Percentiles rank a stretch among this genome's conserved stretches.
phyloP scores from a whole-genome alignment of 1,140 invertebrate genomes.

The Rhagoletis zephyria region DNA sequence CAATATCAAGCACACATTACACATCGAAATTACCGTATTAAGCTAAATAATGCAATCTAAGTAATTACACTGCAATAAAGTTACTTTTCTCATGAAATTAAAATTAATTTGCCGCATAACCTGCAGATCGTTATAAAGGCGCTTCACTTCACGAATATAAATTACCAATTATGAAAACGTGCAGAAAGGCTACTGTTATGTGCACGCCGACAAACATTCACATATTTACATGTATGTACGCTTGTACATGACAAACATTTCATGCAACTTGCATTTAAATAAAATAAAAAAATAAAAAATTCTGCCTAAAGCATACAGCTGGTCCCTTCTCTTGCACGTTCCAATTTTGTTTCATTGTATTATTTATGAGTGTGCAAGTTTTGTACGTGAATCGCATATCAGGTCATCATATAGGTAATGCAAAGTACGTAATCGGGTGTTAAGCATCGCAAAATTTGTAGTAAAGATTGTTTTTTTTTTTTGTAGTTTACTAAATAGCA shows the following conservation, averaged over 20 bases:
- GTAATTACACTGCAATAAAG: too few relatives aligned
- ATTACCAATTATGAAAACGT: slow-evolving; percentile 3
- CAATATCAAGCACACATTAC: neutral
- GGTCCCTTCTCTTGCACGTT: slow-evolving; percentile 11
- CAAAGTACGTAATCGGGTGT: neutral
- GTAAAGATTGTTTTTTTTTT: neutral
- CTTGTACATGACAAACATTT: neutral
- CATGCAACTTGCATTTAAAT: neutral
- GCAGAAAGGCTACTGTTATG: neutral
- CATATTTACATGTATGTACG: neutral
- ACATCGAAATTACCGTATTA: neutral
- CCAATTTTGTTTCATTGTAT: neutral
- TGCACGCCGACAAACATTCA: neutral
- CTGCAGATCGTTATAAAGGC: slow-evolving; percentile 4
- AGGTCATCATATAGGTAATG: neutral
- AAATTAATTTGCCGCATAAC: neutral
- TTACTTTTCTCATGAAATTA: neutral
- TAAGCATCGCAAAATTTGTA: neutral
- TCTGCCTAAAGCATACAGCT: neutral
- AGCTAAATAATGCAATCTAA: neutral
- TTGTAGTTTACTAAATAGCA: too few relatives aligned
- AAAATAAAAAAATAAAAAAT: neutral
- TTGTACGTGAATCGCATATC: slow-evolving; percentile 17
- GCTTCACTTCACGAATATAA: slow-evolving; percentile 6
- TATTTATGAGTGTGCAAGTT: slow-evolving; percentile 6